Conservation (phyloP, 1,140 invertebrate genomes). For the Odontomachus brunneus region DNA sequence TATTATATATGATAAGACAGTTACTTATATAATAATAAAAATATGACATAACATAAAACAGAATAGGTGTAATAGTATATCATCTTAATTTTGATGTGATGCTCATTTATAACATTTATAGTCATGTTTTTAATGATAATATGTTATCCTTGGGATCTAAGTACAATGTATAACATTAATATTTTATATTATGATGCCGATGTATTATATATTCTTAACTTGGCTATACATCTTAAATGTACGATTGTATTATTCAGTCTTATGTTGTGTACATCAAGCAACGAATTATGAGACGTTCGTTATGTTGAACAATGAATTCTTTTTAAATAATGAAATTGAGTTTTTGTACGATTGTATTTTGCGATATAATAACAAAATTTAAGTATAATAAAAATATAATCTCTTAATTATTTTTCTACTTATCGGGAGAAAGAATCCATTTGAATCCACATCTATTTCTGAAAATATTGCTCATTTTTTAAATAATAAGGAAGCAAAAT, state of each 20-base stretch:
- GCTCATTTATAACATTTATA: not conserved
- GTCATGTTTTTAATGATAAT: slow-evolving; percentile 4
- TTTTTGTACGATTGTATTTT: too few relatives aligned
- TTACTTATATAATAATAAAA: slow-evolving; percentile 11
- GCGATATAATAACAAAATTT: too few relatives aligned
- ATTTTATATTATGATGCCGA: not conserved
- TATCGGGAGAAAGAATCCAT: too few relatives aligned
- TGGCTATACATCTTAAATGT: slow-evolving; percentile 24
- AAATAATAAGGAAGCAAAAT: too few relatives aligned
- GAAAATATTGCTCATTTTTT: too few relatives aligned
- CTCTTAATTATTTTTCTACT: too few relatives aligned
- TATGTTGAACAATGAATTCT: too few relatives aligned
- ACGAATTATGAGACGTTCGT: not conserved
- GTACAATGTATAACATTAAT: not conserved
- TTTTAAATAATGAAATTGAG: too few relatives aligned
- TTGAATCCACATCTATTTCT: too few relatives aligned
- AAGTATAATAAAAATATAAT: too few relatives aligned
- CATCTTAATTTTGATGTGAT: not conserved
- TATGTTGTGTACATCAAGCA: not conserved
- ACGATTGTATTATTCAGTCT: slow-evolving; percentile 35
- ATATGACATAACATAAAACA: slow-evolving; percentile 8
- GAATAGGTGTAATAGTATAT: not conserved
- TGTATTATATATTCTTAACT: not conserved
- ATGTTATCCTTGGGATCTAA: slow-evolving; percentile 3
- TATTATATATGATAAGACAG: not conserved